These are phyloP conservation scores for Caenorhabditis virilis DNA, from an alignment of 2,888 invertebrate species.

Conservation along the genomic window DNA sequence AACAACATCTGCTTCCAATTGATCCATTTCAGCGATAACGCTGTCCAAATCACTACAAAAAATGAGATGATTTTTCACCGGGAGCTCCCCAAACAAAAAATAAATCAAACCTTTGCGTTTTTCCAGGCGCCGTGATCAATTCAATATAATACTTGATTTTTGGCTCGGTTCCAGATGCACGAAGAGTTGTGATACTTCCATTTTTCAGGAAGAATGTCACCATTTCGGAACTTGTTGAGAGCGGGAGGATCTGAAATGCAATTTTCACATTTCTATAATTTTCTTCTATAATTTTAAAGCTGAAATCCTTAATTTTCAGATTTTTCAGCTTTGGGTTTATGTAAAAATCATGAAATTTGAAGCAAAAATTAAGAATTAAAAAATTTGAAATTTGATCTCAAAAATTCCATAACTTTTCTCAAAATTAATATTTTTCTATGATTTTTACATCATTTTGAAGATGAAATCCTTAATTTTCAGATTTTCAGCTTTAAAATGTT, in stretches of 20 bases:
- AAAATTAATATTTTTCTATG: too few species aligned
- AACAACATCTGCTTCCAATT: conserved; percentile 62
- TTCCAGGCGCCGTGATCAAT: conserved; percentile 71
- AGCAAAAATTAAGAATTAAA: too few species aligned
- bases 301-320: too few species aligned
- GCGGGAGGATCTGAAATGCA: conserved; percentile 71
- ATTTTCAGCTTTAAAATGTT: too few species aligned
- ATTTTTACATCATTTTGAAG: too few species aligned
- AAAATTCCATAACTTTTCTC: too few species aligned
- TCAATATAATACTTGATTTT: conserved; percentile 99
- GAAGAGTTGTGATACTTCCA: conserved; percentile 81
- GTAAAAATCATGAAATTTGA: too few species aligned
- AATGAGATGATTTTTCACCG: background rate
- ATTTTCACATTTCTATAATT: too few species aligned
- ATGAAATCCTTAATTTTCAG: too few species aligned
- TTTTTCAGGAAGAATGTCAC: conserved; percentile 88
- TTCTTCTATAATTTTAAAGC: too few species aligned
- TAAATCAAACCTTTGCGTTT: conserved; percentile 39
- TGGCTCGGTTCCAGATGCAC: conserved; percentile 97
- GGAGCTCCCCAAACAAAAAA: background rate
- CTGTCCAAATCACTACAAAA: conserved; percentile 56
- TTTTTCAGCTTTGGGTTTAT: too few species aligned
- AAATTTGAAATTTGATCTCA: too few species aligned
- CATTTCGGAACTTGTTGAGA: conserved; percentile 79
- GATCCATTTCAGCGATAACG: conserved; percentile 54